Percentiles rank a stretch among this genome's conserved stretches.
Evolutionary conservation across 2,797 vertebrate species (phyloP).

Genomic region (Cercopithecus mitis): DNA sequence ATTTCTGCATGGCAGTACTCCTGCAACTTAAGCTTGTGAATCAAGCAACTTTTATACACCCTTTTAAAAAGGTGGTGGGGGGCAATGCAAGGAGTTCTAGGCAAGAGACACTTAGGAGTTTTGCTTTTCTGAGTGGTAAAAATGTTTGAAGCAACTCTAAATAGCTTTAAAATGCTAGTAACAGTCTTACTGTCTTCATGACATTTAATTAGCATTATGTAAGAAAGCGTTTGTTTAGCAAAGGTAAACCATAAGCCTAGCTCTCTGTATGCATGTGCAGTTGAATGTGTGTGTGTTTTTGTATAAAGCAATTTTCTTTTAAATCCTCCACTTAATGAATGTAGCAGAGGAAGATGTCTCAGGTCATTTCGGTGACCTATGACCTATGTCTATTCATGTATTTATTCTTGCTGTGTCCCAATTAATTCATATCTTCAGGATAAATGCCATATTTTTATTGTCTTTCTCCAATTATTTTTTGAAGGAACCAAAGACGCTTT

Average conservation of each 20-base stretch:
- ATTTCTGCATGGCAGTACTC: neutral
- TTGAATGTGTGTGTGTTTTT: neutral
- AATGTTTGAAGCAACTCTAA: neutral
- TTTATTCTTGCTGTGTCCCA: constrained; percentile 25
- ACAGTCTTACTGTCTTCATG: neutral
- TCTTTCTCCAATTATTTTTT: neutral
- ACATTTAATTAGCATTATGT: neutral
- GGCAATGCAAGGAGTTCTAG: neutral
- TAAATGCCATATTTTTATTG: neutral
- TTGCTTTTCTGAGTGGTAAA: neutral
- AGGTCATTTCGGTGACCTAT: neutral
- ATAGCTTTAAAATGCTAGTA: neutral
- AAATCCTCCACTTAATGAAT: constrained; percentile 17
- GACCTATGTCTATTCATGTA: neutral
- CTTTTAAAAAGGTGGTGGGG: neutral
- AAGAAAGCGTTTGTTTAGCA: neutral
- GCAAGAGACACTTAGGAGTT: neutral
- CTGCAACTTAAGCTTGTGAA: neutral
- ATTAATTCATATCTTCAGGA: constrained; percentile 14
- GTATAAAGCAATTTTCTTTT: neutral
- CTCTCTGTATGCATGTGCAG: neutral
- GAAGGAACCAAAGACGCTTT: constrained; percentile 5
- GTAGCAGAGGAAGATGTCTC: neutral
- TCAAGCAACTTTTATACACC: neutral
- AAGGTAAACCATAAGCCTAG: neutral